Base-by-base conservation (phyloP, 2,888 invertebrate species). In the Rotaria sp. region DNA sequence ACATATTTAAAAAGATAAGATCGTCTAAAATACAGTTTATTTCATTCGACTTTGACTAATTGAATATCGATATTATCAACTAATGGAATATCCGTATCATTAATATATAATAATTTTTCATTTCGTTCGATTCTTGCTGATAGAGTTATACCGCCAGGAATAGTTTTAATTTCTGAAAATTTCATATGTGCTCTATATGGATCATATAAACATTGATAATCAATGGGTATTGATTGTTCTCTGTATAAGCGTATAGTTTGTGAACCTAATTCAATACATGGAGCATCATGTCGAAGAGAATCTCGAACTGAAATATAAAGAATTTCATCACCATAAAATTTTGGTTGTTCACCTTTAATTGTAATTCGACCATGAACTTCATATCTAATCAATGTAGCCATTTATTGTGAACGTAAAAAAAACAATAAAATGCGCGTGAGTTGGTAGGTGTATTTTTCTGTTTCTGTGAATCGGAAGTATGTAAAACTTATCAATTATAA, bases 241-340 rank as follows among this genome's bases (percentile, higher is more conserved):
- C 21, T 24, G n/a, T 3, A 4, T 80, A 80, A 80, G 11, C 10
- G n/a, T 5, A 80, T 80, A 45, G 13, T 45, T 80, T 80, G 26
- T n/a, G 26, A 26, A n/a, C 80, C 80, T n/a, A 80, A 45, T 80
- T 80, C 80, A 80, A 45, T 80, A 45, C 80, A 80, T 45, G 45
- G 45, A 1, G n/a, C 7, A 24, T 80, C 80, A 21, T 80, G 35
- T 45, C 45, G 41, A 26, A 80, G 45, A 15, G 80, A 45, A 45
- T 80, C 80, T n/a, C 80, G 80, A 45, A 80, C 45, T 15, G 45
- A 45, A n/a, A 80, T 45, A 45, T 80, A 45, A 5, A 80, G 45
- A 11, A 41, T 80, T 80, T 80, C 80, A 45, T 80, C 80, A 3
- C 80, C 80, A 26, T 2, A 10, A n/a, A 80, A 80, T 2, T 41